These are phyloP conservation scores for Euwallacea similis DNA, from an alignment of 1,140 invertebrate species.

Conservation along the genomic window DNA sequence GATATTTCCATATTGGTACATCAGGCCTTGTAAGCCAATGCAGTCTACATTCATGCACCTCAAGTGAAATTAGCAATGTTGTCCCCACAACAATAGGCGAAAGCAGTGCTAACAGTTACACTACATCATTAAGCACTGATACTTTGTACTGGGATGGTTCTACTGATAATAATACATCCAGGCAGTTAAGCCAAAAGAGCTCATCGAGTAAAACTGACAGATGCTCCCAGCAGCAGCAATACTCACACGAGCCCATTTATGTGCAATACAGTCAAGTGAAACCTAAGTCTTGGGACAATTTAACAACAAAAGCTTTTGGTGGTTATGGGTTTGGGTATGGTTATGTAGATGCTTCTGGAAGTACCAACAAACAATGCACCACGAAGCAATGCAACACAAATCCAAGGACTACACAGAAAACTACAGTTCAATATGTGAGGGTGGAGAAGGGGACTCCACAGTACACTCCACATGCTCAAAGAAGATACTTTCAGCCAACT, in stretches of 20 bases:
- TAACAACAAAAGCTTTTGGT: constrained; percentile 75
- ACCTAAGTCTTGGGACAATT: constrained; percentile 86
- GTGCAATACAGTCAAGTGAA: constrained; percentile 67
- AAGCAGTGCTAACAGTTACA: constrained; percentile 71
- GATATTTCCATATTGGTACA: constrained; percentile 60
- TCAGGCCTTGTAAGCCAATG: constrained; percentile 71
- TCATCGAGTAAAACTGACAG: constrained; percentile 53
- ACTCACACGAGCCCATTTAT: constrained; percentile 54
- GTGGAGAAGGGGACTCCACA: constrained; percentile 48
- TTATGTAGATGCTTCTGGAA: constrained; percentile 64
- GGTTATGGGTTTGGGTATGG: constrained; percentile 84
- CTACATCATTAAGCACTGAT: constrained; percentile 80
- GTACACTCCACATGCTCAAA: constrained; percentile 56
- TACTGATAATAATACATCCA: constrained; percentile 51
- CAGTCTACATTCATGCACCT: constrained; percentile 78
- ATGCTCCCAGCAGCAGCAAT: constrained; percentile 51
- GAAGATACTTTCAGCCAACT: constrained; percentile 62
- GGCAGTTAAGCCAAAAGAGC: constrained; percentile 52
- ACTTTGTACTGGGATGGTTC: constrained; percentile 79
- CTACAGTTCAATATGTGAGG: constrained; percentile 43
- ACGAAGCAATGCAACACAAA: constrained; percentile 32
- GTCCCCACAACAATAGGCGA: constrained; percentile 64
- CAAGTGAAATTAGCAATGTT: constrained; percentile 66
- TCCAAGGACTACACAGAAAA: constrained; percentile 21
- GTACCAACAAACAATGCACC: not conserved